Percentiles rank a stretch among this genome's conserved stretches.
Evolutionary conservation across 2,797 vertebrate species (phyloP).

Genomic region (Sus cebifrons): DNA sequence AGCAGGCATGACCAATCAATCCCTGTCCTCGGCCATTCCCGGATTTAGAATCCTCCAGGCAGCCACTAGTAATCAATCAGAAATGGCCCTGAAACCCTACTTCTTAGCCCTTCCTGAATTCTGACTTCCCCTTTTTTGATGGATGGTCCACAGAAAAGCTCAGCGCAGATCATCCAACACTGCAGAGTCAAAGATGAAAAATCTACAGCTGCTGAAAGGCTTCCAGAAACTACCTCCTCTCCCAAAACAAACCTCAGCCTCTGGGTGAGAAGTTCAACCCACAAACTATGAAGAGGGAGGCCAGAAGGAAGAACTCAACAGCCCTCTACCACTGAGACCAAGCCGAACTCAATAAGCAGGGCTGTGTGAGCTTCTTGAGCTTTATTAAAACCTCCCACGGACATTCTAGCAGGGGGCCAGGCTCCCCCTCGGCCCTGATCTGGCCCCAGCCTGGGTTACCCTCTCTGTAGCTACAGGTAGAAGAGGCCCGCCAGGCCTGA

Average conservation of each 20-base stretch:
- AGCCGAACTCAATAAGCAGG: neutral
- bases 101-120: neutral
- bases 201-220: neutral
- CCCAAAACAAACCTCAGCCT: conserved; percentile 7
- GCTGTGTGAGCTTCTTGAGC: neutral
- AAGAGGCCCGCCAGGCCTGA: neutral
- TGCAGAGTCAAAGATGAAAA: neutral
- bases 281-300: neutral
- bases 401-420: neutral
- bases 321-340: neutral
- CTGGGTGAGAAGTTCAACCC: neutral
- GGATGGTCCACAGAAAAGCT: neutral
- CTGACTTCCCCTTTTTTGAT: neutral
- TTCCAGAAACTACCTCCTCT: neutral
- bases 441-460: neutral
- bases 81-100: neutral
- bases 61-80: neutral
- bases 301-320: neutral
- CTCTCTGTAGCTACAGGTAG: neutral
- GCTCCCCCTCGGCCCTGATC: neutral
- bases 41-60: neutral
- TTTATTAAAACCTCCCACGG: neutral
- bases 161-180: neutral
- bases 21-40: neutral
- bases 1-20: neutral